A percentile compares a stretch with the other conserved stretches of the same genome.
Evolutionary conservation across 2,888 invertebrate species (phyloP).

Genomic region (Synergus gifuensis): DNA sequence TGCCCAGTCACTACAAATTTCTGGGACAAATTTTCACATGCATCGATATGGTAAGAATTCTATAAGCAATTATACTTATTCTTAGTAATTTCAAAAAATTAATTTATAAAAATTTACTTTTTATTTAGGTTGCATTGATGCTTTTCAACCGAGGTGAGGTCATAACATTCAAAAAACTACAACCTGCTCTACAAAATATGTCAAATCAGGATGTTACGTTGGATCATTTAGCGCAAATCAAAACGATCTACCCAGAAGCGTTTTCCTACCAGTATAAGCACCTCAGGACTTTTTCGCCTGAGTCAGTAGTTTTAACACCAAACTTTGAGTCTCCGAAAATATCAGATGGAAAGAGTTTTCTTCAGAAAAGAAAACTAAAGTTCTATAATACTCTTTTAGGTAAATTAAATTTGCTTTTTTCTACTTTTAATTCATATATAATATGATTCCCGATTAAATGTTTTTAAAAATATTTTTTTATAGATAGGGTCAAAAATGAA

Average conservation of each 20-base stretch:
- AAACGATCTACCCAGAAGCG: constrained; percentile 91
- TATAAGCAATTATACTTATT: background rate
- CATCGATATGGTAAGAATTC: constrained; percentile 86
- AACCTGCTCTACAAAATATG: constrained; percentile 93
- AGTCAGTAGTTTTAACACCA: constrained; percentile 84
- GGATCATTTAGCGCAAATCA: constrained; percentile 89
- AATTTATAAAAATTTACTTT: constrained; percentile 5
- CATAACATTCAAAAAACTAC: constrained; percentile 92
- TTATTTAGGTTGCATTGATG: constrained; percentile 80
- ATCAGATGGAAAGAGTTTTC: constrained; percentile 79
- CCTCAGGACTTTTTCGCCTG: constrained; percentile 82
- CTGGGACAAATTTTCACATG: constrained; percentile 91
- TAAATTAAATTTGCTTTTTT: background rate
- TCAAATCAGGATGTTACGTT: constrained; percentile 88
- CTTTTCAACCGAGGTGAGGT: constrained; percentile 92
- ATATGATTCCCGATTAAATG: background rate
- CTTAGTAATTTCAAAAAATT: constrained; percentile 3
- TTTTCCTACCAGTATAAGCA: constrained; percentile 88
- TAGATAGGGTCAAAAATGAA: constrained; percentile 85
- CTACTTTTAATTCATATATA: background rate
- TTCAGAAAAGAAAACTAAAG: constrained; percentile 86
- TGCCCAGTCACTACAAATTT: constrained; percentile 91
- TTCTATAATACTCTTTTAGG: constrained; percentile 85
- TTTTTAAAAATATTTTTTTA: background rate
- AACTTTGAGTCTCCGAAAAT: constrained; percentile 75